phyloP scores from a whole-genome alignment of 2,888 invertebrate genomes.

The Neoitamus cyanurus region DNA sequence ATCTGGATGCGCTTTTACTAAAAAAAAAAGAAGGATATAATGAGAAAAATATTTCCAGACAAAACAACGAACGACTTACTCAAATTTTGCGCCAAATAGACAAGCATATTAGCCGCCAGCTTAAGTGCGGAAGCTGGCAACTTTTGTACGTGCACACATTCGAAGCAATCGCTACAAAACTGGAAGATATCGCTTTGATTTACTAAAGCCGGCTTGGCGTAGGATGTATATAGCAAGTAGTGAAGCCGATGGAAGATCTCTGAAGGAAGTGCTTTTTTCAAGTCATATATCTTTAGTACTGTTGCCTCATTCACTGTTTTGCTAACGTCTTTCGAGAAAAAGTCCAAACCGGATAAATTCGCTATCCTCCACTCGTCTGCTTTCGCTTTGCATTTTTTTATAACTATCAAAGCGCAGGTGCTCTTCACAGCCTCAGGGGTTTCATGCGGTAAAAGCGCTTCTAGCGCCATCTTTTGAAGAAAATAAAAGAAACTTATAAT shows the following conservation, averaged over 20 bases:
- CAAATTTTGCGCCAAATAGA: conserved; percentile 61
- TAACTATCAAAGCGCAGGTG: conserved; percentile 68
- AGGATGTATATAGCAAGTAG: conserved; percentile 60
- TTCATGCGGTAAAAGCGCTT: conserved; percentile 69
- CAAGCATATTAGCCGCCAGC: conserved; percentile 57
- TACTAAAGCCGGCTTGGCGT: conserved; percentile 58
- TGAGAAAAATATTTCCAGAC: not conserved
- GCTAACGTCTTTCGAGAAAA: conserved; percentile 64
- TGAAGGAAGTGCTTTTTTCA: conserved; percentile 56
- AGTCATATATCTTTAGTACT: conserved; percentile 10
- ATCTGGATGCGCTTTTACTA: conserved; percentile 54
- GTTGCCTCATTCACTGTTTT: conserved; percentile 55
- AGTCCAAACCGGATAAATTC: conserved; percentile 64
- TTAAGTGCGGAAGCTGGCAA: conserved; percentile 60
- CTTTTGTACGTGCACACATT: conserved; percentile 55
- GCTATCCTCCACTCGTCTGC: conserved; percentile 70
- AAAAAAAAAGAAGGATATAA: conserved; percentile 13
- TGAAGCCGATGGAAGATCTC: conserved; percentile 60
- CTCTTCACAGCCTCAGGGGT: conserved; percentile 67
- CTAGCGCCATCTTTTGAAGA: conserved; percentile 61
- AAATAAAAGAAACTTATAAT: conserved; percentile 51
- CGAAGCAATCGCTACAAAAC: conserved; percentile 54
- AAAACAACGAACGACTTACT: no score
- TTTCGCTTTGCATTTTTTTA: conserved; percentile 67
- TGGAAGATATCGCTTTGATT: conserved; percentile 54